Base-by-base conservation (phyloP, 2,888 invertebrate species). In the Seira musarum region DNA sequence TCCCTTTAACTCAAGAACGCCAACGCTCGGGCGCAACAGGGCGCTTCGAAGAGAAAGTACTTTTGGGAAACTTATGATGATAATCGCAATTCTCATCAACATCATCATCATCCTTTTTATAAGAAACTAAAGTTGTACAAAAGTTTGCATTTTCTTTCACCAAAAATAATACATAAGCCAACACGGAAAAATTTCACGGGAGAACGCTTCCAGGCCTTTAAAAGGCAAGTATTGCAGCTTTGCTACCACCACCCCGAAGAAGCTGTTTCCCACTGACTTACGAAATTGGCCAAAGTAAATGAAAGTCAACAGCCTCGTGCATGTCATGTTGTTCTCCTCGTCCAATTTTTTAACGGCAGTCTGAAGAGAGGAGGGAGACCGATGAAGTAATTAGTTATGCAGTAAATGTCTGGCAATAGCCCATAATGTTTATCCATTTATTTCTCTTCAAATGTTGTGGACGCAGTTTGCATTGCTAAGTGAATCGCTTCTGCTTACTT, bases 391-490 rank as follows among this genome's bases (percentile, higher is more conserved):
- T 86, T 84, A 84, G 82, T 77, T 81, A 85, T 86, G 84, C 86
- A 81, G 80, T 82, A 82, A 84, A 77, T 78, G 85, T 83, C 78
- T 79, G 73, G 77, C 76, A 74, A 73, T 80, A 64, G 73, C 69
- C 73, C 81, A 80, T 73, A 79, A 80, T 69, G 80, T 82, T 83
- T 82, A 82, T 85, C 84, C 82, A 84, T 85, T 85, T 84, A 86
- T 86, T 86, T 86, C 84, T 85, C 84, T 85, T 86, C 83, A 83
- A 86, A 77, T 82, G 83, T 75, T 57, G 71, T 80, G 40, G 67
- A 85, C 82, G 83, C 83, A 79, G 80, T 83, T 82, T 85, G 85
- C 85, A 86, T 86, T 81, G 74, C 71, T 76, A 86, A 85, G 67
- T 73, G 35, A 46, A 63, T 53, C 49, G 19, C 1, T 68, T 5